phyloP scores from a whole-genome alignment of 1,140 invertebrate species.

The Heterodera carotae region DNA sequence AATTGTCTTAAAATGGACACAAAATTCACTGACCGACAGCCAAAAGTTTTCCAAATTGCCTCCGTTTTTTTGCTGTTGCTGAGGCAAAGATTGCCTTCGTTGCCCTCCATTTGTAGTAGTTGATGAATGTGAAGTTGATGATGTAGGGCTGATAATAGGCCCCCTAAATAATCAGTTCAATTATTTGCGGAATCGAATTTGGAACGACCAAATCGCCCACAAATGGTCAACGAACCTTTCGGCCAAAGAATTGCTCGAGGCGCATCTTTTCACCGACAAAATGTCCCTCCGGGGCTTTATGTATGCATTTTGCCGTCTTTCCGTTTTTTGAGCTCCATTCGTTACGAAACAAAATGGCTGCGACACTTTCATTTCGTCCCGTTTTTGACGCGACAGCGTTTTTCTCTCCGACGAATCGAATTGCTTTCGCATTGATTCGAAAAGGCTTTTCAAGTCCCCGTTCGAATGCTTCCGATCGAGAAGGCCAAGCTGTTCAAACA shows the following conservation, averaged over 20 bases:
- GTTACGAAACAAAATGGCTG: neutral
- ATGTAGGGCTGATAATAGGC: too few species aligned
- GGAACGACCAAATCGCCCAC: too few species aligned
- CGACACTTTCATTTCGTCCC: neutral
- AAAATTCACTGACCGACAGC: constrained; percentile 15
- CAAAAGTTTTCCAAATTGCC: constrained; percentile 23
- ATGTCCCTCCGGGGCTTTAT: neutral
- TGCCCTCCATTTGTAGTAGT: neutral
- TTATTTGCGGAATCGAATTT: neutral
- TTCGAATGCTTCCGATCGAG: neutral
- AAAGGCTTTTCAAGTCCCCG: neutral
- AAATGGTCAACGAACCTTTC: neutral
- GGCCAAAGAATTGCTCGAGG: neutral
- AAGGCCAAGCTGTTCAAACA: neutral
- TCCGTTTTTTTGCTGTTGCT: constrained; percentile 1
- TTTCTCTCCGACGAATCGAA: neutral
- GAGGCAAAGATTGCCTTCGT: neutral
- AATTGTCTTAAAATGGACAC: neutral
- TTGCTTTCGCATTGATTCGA: neutral
- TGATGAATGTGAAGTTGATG: neutral
- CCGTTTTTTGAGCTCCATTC: neutral
- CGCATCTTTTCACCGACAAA: neutral
- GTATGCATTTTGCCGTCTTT: neutral
- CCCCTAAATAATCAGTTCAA: neutral
- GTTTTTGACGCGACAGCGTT: neutral